Evolutionary conservation across 2,888 invertebrate species (phyloP).

Genomic region (Plagodis dolabraria): DNA sequence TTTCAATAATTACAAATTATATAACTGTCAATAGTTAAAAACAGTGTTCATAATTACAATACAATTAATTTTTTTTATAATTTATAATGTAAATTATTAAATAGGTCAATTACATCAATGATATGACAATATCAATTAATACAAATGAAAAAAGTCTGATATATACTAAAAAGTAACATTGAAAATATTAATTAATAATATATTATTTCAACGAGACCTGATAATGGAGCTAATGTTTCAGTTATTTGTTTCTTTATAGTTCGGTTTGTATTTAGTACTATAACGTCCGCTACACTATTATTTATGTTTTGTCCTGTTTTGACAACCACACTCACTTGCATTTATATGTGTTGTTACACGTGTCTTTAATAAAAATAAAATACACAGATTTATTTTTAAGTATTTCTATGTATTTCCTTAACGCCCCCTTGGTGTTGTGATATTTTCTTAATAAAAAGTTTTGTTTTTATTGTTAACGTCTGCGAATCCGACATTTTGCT

Average conservation of each 20-base stretch:
- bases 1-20: no score
- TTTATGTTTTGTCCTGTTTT: slow-evolving; percentile 50
- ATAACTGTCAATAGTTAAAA: no score
- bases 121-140: no score
- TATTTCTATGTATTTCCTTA: slow-evolving; percentile 34
- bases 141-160: no score
- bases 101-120: no score
- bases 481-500: slow-evolving; percentile 80
- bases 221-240: no score
- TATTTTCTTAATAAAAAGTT: slow-evolving; percentile 3
- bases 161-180: no score
- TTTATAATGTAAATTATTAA: no score
- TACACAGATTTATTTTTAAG: slow-evolving; percentile 27
- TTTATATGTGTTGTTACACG: slow-evolving; percentile 61
- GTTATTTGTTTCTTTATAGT: slow-evolving; percentile 37
- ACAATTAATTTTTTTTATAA: no score
- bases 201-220: no score
- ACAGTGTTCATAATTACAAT: no score
- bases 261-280: slow-evolving; percentile 5
- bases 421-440: slow-evolving; percentile 48
- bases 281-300: slow-evolving; percentile 69
- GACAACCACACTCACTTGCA: slow-evolving; percentile 84
- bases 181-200: no score
- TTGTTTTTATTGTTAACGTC: slow-evolving; percentile 34
- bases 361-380: slow-evolving; percentile 38